Percentiles rank a stretch among this genome's conserved stretches.
Evolutionary conservation across 2,113 vertebrate species (phyloP).

Genomic region (Aphelocoma coerulescens): DNA sequence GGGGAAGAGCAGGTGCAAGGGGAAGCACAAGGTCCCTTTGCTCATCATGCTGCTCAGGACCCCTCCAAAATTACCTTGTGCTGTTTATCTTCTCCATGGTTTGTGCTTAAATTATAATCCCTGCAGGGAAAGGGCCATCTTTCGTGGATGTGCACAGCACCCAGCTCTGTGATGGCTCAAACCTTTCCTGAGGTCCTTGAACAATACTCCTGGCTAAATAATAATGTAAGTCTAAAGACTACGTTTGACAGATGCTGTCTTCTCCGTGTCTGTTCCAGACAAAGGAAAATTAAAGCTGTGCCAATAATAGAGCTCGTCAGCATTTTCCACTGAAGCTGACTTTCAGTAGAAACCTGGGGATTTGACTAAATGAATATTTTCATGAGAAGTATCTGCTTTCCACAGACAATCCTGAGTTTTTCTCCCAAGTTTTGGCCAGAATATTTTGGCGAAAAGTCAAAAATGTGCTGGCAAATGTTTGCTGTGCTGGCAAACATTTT

Average conservation of each 20-base stretch:
- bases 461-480: conserved; percentile 50
- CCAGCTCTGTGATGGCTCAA: background rate
- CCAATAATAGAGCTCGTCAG: conserved; percentile 50
- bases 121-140: background rate
- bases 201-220: conserved; percentile 12
- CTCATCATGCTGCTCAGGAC: background rate
- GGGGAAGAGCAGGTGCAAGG: conserved; percentile 34
- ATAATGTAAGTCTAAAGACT: background rate
- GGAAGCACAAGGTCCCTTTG: background rate
- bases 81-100: background rate
- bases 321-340: conserved; percentile 52
- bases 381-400: conserved; percentile 57
- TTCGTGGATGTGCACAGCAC: background rate
- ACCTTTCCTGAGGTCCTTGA: background rate
- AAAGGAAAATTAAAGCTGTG: conserved; percentile 58
- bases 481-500: conserved; percentile 30
- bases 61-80: background rate
- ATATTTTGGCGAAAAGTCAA: conserved; percentile 30
- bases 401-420: conserved; percentile 26
- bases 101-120: background rate
- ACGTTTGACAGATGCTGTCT: conserved; percentile 32
- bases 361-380: conserved; percentile 60
- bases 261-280: conserved; percentile 39
- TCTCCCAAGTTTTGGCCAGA: conserved; percentile 32
- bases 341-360: conserved; percentile 52